Conservation (phyloP, 2,888 invertebrate genomes). For the Drosophila falleni region DNA sequence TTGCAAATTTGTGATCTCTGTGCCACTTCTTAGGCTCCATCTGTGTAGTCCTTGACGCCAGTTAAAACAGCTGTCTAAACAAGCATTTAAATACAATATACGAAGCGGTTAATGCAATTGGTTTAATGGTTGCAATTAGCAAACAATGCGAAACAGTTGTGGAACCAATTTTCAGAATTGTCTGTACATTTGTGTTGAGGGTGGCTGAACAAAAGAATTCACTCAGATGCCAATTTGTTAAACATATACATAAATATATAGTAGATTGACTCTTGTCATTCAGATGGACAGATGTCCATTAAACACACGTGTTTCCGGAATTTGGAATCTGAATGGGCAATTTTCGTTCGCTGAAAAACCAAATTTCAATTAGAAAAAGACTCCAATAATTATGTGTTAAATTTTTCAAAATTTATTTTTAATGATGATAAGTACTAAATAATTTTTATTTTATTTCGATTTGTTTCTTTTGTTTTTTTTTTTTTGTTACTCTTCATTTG, state of each 20-base stretch:
- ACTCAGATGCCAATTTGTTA: conserved; percentile 4
- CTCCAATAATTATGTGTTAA: conserved; percentile 51
- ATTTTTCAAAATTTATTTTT: conserved; percentile 70
- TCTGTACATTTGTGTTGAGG: conserved; percentile 39
- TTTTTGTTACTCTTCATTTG: conserved; percentile 55
- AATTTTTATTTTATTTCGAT: conserved; percentile 58
- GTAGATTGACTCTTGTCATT: not conserved
- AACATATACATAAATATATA: conserved; percentile 1
- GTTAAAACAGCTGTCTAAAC: conserved; percentile 63
- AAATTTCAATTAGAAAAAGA: not conserved
- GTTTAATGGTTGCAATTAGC: conserved; percentile 62
- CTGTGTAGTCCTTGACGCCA: conserved; percentile 31
- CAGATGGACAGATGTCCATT: conserved; percentile 7
- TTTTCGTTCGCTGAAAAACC: not conserved
- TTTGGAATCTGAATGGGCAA: not conserved
- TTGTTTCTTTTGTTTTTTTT: conserved; percentile 53
- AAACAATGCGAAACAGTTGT: conserved; percentile 65
- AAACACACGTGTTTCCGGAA: not conserved
- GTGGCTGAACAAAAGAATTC: conserved; percentile 34
- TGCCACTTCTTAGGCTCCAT: conserved; percentile 21
- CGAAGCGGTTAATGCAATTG: conserved; percentile 43
- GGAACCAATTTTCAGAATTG: conserved; percentile 54
- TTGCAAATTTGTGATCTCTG: conserved; percentile 19
- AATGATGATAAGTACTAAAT: conserved; percentile 79
- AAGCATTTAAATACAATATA: conserved; percentile 39